phyloP scores from a whole-genome alignment of 2,888 invertebrate species.

The Beris morrisii region DNA sequence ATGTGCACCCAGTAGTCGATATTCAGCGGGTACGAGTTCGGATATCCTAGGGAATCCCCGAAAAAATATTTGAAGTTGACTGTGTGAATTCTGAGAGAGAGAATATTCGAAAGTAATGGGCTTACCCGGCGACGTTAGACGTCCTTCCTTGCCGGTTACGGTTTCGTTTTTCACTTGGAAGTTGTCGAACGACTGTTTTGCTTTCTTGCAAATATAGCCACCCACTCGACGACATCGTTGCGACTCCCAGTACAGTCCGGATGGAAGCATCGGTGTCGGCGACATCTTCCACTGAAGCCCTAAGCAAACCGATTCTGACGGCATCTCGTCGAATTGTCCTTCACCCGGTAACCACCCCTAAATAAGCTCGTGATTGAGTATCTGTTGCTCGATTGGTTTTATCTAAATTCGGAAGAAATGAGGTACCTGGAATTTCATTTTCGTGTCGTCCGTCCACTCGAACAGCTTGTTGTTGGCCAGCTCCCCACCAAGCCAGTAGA shows the following conservation, averaged over 20 bases:
- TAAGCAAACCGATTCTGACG: slow-evolving; percentile 56
- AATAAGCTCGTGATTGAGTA: slow-evolving; percentile 23
- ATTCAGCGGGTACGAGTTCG: slow-evolving; percentile 71
- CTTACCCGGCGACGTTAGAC: slow-evolving; percentile 65
- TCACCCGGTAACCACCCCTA: slow-evolving; percentile 66
- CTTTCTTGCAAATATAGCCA: slow-evolving; percentile 69
- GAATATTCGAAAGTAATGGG: neutral
- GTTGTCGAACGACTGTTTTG: slow-evolving; percentile 48
- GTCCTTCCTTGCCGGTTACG: slow-evolving; percentile 66
- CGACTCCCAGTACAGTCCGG: slow-evolving; percentile 72
- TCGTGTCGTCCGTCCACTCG: slow-evolving; percentile 69
- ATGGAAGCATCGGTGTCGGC: slow-evolving; percentile 65
- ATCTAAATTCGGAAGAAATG: slow-evolving; percentile 10
- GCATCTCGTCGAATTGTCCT: slow-evolving; percentile 51
- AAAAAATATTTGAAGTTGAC: neutral
- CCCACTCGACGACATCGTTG: slow-evolving; percentile 66
- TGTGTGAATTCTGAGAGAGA: neutral
- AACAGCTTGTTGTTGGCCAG: slow-evolving; percentile 57
- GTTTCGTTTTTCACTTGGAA: slow-evolving; percentile 61
- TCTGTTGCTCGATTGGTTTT: neutral
- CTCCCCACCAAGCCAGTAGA: slow-evolving; percentile 74
- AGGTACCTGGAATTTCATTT: slow-evolving; percentile 60
- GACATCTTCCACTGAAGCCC: slow-evolving; percentile 69
- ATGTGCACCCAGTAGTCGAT: slow-evolving; percentile 71
- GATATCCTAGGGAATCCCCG: slow-evolving; percentile 59